Conservation (phyloP, 2,113 vertebrate species). For the Otolemur garnettii region DNA sequence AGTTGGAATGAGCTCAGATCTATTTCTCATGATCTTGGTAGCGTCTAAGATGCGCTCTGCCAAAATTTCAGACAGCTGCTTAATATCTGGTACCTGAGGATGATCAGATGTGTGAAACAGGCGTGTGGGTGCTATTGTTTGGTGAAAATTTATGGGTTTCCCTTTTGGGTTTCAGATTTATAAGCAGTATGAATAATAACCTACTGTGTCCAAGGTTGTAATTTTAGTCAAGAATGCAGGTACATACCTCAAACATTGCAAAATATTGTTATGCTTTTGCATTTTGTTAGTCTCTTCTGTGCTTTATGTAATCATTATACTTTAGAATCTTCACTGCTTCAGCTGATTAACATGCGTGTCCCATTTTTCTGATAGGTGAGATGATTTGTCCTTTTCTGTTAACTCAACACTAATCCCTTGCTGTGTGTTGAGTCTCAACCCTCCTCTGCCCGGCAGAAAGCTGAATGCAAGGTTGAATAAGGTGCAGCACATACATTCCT, state of each 20-base stretch:
- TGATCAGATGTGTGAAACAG: constrained; percentile 17
- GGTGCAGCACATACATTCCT: background rate
- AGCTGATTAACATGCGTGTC: background rate
- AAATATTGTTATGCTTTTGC: constrained; percentile 8
- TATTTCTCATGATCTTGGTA: constrained; percentile 53
- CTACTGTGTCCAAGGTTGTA: background rate
- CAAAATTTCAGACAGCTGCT: constrained; percentile 46
- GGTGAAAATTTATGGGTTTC: constrained; percentile 65
- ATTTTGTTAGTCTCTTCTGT: background rate
- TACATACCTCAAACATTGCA: background rate
- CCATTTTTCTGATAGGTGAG: background rate
- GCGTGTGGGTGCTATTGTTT: constrained; percentile 36
- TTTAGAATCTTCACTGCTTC: background rate
- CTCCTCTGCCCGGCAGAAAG: background rate
- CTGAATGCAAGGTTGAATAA: background rate
- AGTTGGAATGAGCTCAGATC: background rate
- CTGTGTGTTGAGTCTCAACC: background rate
- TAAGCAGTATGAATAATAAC: constrained; percentile 43
- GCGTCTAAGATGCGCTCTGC: background rate
- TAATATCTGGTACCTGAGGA: constrained; percentile 61
- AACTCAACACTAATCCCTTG: background rate
- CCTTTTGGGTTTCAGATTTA: constrained; percentile 66
- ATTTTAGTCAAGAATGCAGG: constrained; percentile 55
- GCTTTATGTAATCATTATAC: background rate
- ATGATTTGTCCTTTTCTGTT: background rate